Conservation (phyloP, 2,888 invertebrate genomes). For the Artemia sinica region DNA sequence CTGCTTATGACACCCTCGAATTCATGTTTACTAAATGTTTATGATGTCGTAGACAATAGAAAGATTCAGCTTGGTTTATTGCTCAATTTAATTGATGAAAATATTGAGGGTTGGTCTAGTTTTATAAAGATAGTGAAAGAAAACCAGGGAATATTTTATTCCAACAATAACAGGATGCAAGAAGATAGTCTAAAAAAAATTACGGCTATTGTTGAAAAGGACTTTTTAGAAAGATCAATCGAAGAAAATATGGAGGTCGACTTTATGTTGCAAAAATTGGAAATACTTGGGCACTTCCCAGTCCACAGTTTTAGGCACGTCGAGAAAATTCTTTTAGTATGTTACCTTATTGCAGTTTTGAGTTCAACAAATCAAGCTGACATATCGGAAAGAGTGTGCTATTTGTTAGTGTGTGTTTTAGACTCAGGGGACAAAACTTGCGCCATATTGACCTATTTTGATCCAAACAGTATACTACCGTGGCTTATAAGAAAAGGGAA, state of each 20-base stretch:
- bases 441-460: background rate
- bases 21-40: too few species aligned
- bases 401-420: background rate
- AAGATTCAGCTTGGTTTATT: too few species aligned
- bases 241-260: background rate
- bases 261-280: slow-evolving; percentile 2
- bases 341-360: background rate
- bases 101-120: too few species aligned
- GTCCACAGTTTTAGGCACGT: background rate
- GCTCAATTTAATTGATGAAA: too few species aligned
- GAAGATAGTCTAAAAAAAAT: too few species aligned
- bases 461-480: background rate
- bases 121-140: too few species aligned
- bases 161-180: too few species aligned
- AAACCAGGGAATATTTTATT: too few species aligned
- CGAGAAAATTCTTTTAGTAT: background rate
- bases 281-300: background rate
- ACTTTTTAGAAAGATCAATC: background rate
- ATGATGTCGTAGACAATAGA: too few species aligned
- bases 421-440: background rate
- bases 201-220: too few species aligned
- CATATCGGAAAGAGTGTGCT: background rate
- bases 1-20: too few species aligned
- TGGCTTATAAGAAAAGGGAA: background rate
- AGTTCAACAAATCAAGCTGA: background rate